Base-by-base conservation (phyloP, 2,888 invertebrate genomes). In the Gibbula magus region DNA sequence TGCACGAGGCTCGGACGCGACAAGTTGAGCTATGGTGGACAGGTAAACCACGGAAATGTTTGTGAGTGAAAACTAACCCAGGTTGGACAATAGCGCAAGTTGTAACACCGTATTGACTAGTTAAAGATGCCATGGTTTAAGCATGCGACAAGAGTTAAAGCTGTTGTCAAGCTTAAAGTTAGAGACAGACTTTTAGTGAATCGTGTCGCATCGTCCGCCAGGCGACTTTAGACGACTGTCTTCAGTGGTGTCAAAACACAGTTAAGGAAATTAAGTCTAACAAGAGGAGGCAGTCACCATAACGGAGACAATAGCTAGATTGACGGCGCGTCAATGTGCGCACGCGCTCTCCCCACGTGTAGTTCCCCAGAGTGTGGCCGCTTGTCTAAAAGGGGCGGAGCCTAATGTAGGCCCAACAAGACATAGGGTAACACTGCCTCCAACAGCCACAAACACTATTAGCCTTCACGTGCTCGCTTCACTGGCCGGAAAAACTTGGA, bases 221-320 rank as follows among this genome's bases (percentile, higher is more conserved):
- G 29, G 2, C 29, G 29, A 29, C 61, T 61, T 61, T 45, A 45
- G 45, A 45, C 45, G 45, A 45, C 45, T 45, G 45, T 45, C 45
- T 61, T 29, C n/a, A 25, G 16, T 16, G 29, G 61, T 61, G 61
- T 61, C 61, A 61, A 61, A 29, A 61, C 45, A 61, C 25, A 61
- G 61, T 61, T 61, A 29, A 61, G 61, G 61, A 29, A 61, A 61
- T 61, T 29, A 56, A 25, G 29, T 16, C 61, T 45, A 45, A 45
- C 45, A 45, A 45, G 45, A 13, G 45, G 45, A 22, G 29, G 29
- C 61, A 61, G 61, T 29, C 61, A 61, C 61, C 18, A 16, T 16
- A 61, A 61, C 61, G 29, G n/a, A 61, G 61, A 61, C 61, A 61
- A 61, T 61, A 61, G 61, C 61, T 61, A 61, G 61, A 61, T 61